Evolutionary conservation across 2,113 vertebrate species (phyloP).

Genomic region (Columba livia): DNA sequence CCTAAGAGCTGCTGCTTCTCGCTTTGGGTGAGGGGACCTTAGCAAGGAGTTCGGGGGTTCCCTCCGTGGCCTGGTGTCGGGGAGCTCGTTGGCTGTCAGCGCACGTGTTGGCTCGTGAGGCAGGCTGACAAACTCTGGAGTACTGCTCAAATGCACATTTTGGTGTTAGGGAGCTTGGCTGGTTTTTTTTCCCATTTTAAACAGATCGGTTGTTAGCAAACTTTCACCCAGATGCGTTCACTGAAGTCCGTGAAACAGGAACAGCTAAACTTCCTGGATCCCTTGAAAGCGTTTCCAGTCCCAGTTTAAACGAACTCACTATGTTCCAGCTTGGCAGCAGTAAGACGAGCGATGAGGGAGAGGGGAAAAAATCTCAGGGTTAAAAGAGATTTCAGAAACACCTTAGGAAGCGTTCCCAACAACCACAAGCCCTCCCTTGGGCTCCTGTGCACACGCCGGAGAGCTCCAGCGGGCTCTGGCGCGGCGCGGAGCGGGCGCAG

Average conservation of each 20-base stretch:
- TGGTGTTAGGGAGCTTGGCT: background rate
- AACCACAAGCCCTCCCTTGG: constrained; percentile 7
- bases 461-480: background rate
- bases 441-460: background rate
- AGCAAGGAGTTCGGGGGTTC: background rate
- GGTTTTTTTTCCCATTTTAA: background rate
- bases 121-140: background rate
- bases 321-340: constrained; percentile 11
- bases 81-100: background rate
- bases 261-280: background rate
- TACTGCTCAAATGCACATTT: background rate
- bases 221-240: background rate
- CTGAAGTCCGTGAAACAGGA: background rate
- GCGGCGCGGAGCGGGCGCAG: too few relatives aligned
- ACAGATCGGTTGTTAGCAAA: background rate
- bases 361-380: background rate
- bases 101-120: background rate
- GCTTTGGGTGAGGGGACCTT: background rate
- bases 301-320: constrained; percentile 8
- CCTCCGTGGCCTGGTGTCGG: background rate
- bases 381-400: constrained; percentile 52
- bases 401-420: constrained; percentile 49
- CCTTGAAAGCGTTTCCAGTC: background rate
- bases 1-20: background rate
- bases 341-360: background rate